phyloP scores from a whole-genome alignment of 2,888 invertebrate genomes.

The Esperia sulphurella region DNA sequence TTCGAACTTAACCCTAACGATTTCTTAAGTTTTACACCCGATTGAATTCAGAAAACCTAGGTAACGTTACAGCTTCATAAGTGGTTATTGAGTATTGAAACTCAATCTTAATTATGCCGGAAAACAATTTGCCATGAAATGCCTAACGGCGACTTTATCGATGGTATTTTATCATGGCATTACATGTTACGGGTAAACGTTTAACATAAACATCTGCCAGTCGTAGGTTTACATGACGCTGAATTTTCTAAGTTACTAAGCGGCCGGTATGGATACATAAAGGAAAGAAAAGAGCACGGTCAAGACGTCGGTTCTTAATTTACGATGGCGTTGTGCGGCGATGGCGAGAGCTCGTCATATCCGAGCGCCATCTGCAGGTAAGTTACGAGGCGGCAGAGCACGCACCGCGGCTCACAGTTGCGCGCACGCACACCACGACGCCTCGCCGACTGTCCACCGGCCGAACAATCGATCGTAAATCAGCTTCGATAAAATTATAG shows the following conservation, averaged over 20 bases:
- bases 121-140: slow-evolving; percentile 63
- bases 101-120: slow-evolving; percentile 69
- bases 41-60: slow-evolving; percentile 29
- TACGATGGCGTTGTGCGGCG: slow-evolving; percentile 67
- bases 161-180: slow-evolving; percentile 50
- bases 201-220: slow-evolving; percentile 53
- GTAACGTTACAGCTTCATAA: slow-evolving; percentile 19
- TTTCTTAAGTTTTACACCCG: slow-evolving; percentile 35
- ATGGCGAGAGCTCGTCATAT: slow-evolving; percentile 38
- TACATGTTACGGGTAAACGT: slow-evolving; percentile 29
- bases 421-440: slow-evolving; percentile 59
- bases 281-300: slow-evolving; percentile 56
- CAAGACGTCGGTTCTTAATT: slow-evolving; percentile 68
- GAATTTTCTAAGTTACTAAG: slow-evolving; percentile 26
- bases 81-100: slow-evolving; percentile 62
- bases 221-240: slow-evolving; percentile 25
- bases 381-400: slow-evolving; percentile 39
- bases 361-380: slow-evolving; percentile 72
- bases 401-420: slow-evolving; percentile 41
- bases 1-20: slow-evolving; percentile 20
- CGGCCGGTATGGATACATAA: slow-evolving; percentile 45
- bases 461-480: slow-evolving; percentile 79
- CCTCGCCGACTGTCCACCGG: slow-evolving; percentile 66
- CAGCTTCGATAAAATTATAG: slow-evolving; percentile 79
- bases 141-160: slow-evolving; percentile 48